Evolutionary conservation across 2,888 invertebrate genomes (phyloP), one percentile per base, ranked within the genome.

Genomic region (Himalopsyche japonica): DNA sequence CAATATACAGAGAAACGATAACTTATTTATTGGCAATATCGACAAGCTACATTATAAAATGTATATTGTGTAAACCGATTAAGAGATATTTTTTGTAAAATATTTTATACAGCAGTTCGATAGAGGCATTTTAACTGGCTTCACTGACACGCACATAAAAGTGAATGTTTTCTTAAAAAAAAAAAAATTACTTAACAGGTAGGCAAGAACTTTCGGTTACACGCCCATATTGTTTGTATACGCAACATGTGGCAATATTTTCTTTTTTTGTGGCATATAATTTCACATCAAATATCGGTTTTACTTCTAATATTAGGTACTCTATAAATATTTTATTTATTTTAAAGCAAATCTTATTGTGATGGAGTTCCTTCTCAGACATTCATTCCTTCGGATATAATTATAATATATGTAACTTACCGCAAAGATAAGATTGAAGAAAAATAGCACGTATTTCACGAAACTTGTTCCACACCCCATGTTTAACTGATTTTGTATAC

Each of bases 361-460:
- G 8, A 24, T 20, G 4, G 57, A 57, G 0, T 57, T 24, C 57
- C 1, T 57, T 37, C 20, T 20, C 18, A 18, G 20, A 49, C 49
- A 49, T 49, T 49, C 49, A 49, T 49, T 49, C 49, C n/a, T 18
- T 3, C 57, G 1, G 20, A 57, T 8, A 57, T 3, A 57, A 57
- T 7, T n/a, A n/a, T n/a, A 57, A 20, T 49, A 24, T 5, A 57
- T 20, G 20, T 15, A 57, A 95, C 96, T 95, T 91, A 96, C 96
- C 93, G 95, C 95, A 89, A 95, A 95, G 86, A 96, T 88, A 88
- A 96, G 91, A 90, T 96, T 96, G 92, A 96, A 95, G 91, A 95
- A 92, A 90, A 96, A 97, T 89, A 97, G 94, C 88, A 96, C 93
- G 91, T 96, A 96, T 93, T 97, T 97, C 90, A 96, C 94, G 91